These are phyloP conservation scores for Cephus rjabovi DNA, from an alignment of 2,888 invertebrate genomes.

Conservation along the genomic window DNA sequence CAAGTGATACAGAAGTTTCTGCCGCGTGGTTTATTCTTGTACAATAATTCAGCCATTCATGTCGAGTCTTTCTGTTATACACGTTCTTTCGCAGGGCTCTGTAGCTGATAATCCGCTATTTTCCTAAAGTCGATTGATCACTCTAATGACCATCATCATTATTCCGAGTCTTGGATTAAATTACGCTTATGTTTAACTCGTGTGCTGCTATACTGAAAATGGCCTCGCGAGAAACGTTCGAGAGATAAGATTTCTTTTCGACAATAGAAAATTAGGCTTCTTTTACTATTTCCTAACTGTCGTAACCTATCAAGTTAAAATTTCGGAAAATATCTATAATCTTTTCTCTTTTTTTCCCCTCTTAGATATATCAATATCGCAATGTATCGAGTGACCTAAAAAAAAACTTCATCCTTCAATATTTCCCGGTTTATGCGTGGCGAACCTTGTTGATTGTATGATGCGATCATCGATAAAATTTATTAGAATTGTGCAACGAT, in stretches of 20 bases:
- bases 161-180: not conserved
- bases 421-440: not conserved
- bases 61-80: not conserved
- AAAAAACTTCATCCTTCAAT: not conserved
- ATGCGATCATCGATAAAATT: not conserved
- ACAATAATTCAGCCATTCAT: not conserved
- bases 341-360: not conserved
- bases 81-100: not conserved
- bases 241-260: not conserved
- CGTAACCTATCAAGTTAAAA: not conserved
- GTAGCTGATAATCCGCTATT: not conserved
- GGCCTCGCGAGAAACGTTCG: not conserved
- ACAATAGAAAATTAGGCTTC: not conserved
- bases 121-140: not conserved
- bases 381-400: not conserved
- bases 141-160: not conserved
- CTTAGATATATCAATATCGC: not conserved
- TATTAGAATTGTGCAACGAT: not conserved
- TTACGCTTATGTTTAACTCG: not conserved
- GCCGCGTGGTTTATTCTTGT: not conserved
- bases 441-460: not conserved
- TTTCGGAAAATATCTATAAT: not conserved
- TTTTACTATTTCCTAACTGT: not conserved
- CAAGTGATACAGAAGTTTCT: not conserved
- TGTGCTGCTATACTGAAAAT: not conserved